These are phyloP conservation scores for Archegozetes longisetosus DNA, from an alignment of 1,140 invertebrate genomes.

Conservation along the genomic window DNA sequence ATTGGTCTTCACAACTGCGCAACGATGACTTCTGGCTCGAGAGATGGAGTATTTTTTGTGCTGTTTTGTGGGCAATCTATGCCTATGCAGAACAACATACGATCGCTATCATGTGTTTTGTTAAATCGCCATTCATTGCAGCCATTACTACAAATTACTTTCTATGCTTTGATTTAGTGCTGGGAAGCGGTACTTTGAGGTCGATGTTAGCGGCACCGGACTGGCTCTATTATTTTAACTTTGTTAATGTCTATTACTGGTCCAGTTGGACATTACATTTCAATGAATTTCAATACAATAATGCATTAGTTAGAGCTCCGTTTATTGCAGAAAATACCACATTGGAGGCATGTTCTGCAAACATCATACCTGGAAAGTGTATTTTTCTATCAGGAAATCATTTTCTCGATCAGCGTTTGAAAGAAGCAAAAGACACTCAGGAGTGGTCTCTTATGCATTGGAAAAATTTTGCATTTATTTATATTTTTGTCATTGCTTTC, in stretches of 20 bases:
- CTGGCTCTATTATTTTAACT: slow-evolving; percentile 60
- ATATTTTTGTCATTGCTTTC: slow-evolving; percentile 61
- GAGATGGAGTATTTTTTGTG: slow-evolving; percentile 32
- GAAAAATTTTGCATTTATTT: slow-evolving; percentile 60
- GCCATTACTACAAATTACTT: slow-evolving; percentile 57
- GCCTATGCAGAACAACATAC: slow-evolving; percentile 63
- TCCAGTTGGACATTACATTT: slow-evolving; percentile 48
- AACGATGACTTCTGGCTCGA: slow-evolving; percentile 15
- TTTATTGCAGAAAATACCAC: slow-evolving; percentile 22
- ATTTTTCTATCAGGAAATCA: slow-evolving; percentile 51
- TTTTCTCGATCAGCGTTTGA: slow-evolving; percentile 40
- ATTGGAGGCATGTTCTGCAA: slow-evolving; percentile 28
- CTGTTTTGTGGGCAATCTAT: slow-evolving; percentile 37
- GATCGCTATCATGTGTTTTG: slow-evolving; percentile 57
- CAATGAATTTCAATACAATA: slow-evolving; percentile 39
- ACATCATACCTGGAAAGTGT: slow-evolving; percentile 37
- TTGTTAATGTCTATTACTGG: slow-evolving; percentile 55
- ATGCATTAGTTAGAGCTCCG: slow-evolving; percentile 19
- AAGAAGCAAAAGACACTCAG: slow-evolving; percentile 11
- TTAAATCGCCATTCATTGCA: slow-evolving; percentile 55
- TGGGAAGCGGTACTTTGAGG: slow-evolving; percentile 63
- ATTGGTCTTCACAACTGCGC: slow-evolving; percentile 38
- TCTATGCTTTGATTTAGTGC: slow-evolving; percentile 48
- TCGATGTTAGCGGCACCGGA: slow-evolving; percentile 44
- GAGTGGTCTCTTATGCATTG: slow-evolving; percentile 42